Percentiles rank a stretch among this genome's conserved stretches.
Conservation (phyloP, 2,797 vertebrate genomes). For the Melopsittacus undulatus region DNA sequence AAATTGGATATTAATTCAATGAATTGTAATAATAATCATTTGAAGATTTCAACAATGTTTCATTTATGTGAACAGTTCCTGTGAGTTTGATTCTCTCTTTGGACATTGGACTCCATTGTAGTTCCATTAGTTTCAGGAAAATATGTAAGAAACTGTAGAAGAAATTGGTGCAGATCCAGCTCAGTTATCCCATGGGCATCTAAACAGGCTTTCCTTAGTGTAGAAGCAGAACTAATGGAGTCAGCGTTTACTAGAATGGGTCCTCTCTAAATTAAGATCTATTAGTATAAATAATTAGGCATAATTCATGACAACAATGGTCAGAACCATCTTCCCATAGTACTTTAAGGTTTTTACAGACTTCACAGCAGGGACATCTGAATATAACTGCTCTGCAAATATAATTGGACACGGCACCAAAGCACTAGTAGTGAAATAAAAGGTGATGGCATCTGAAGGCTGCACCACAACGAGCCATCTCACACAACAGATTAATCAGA, state of each 20-base stretch:
- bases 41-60: background rate
- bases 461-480: background rate
- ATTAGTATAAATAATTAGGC: rapidly evolving
- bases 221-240: background rate
- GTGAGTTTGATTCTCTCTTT: background rate
- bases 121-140: background rate
- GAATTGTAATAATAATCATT: background rate
- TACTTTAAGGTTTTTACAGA: background rate
- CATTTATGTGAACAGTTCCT: background rate
- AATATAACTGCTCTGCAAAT: background rate
- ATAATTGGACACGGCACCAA: background rate
- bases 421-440: background rate
- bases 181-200: background rate
- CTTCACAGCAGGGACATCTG: background rate
- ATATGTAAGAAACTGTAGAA: background rate
- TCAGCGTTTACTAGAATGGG: background rate
- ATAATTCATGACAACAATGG: background rate
- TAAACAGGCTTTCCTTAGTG: background rate
- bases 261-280: background rate
- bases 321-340: background rate
- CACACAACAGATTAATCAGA: background rate
- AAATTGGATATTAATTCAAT: background rate
- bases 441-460: background rate
- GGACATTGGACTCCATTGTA: background rate
- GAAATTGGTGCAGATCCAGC: background rate